Conservation (phyloP, 2,113 vertebrate genomes). For the Lipophrys pholis region DNA sequence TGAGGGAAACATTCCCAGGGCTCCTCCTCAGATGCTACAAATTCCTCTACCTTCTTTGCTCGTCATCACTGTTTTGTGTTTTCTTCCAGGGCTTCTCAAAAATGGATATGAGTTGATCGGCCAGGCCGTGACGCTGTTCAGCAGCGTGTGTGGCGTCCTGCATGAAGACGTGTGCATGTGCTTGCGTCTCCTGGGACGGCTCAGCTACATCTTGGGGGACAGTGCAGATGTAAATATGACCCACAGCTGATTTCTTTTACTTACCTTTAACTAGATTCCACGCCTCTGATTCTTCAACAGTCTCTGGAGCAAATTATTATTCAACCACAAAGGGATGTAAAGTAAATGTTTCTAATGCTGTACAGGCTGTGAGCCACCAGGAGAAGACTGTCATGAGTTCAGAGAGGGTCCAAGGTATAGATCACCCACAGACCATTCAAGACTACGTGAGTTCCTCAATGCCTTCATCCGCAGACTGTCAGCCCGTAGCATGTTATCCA, state of each 20-base stretch:
- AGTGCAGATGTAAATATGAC: slow-evolving; percentile 86
- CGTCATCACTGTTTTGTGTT: slow-evolving; percentile 13
- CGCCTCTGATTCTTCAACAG: too few species aligned
- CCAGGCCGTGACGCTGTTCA: slow-evolving; percentile 93
- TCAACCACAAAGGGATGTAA: background rate
- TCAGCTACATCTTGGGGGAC: slow-evolving; percentile 94
- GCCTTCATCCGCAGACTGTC: background rate
- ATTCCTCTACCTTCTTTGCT: background rate
- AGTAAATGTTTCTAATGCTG: background rate
- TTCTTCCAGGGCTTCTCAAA: slow-evolving; percentile 88
- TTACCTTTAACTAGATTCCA: background rate
- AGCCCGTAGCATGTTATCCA: background rate
- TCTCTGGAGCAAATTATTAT: background rate
- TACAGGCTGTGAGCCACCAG: slow-evolving; percentile 92
- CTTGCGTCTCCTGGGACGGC: slow-evolving; percentile 90
- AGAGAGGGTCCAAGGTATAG: slow-evolving; percentile 91
- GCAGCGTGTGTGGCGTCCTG: slow-evolving; percentile 93
- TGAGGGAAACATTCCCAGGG: too few species aligned
- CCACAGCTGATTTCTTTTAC: background rate
- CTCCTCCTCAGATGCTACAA: background rate
- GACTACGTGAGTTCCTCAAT: slow-evolving; percentile 88
- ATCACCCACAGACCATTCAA: slow-evolving; percentile 94
- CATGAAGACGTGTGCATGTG: slow-evolving; percentile 93
- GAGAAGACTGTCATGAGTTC: slow-evolving; percentile 94
- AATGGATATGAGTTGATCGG: slow-evolving; percentile 91